A percentile compares a stretch with the other conserved stretches of the same genome.
Evolutionary conservation across 2,113 vertebrate genomes (phyloP).

Genomic region (Cebus imitator): DNA sequence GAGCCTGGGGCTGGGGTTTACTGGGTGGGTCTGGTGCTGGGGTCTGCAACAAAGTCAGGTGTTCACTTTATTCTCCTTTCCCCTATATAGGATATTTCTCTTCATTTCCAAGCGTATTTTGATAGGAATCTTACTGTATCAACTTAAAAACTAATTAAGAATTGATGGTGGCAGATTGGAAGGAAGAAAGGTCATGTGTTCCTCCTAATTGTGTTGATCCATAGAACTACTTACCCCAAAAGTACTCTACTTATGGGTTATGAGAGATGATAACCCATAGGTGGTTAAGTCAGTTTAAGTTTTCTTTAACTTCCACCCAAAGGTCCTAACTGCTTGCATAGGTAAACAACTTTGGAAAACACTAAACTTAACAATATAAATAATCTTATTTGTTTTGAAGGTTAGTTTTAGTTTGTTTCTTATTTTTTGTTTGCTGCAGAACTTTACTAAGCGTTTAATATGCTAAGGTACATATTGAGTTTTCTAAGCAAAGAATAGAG

Average conservation of each 20-base stretch:
- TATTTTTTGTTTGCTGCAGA: neutral
- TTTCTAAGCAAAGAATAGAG: neutral
- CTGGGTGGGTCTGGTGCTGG: neutral
- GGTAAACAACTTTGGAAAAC: neutral
- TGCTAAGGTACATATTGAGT: neutral
- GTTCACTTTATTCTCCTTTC: neutral
- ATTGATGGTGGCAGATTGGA: neutral
- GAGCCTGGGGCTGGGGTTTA: neutral
- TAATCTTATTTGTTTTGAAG: neutral
- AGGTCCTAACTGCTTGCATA: neutral
- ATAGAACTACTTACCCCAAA: neutral
- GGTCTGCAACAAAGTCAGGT: too few relatives aligned
- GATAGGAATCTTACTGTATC: neutral
- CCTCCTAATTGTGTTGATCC: neutral
- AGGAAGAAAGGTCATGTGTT: neutral
- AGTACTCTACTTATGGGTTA: neutral
- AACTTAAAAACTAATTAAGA: slow-evolving; percentile 35
- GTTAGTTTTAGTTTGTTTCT: neutral
- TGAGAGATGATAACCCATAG: neutral
- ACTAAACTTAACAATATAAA: neutral
- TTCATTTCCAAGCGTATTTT: neutral
- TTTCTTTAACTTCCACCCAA: neutral
- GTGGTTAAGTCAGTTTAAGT: neutral
- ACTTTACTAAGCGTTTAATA: neutral
- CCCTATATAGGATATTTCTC: neutral